A percentile compares a stretch with the other conserved stretches of the same genome.
Evolutionary conservation across 2,113 vertebrate species (phyloP).

Genomic region (Stigmatopora argus): DNA sequence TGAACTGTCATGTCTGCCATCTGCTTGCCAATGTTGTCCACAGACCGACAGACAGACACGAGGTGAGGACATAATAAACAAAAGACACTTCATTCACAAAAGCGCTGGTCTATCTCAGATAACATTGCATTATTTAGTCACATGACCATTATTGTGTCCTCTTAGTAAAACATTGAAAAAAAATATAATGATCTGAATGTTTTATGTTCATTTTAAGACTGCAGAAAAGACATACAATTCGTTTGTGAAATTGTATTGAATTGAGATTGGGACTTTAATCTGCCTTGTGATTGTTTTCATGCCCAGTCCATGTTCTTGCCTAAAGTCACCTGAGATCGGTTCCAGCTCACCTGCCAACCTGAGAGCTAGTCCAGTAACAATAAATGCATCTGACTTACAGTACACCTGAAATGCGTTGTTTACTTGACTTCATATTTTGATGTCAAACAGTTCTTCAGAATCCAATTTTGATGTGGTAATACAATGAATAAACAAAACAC

Average conservation of each 20-base stretch:
- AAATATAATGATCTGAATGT: conserved; percentile 25
- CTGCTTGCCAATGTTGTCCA: conserved; percentile 42
- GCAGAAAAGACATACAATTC: background rate
- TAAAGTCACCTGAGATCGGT: too few species aligned
- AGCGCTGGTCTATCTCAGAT: conserved; percentile 51
- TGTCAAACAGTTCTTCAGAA: too few species aligned
- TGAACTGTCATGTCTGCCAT: conserved; percentile 39
- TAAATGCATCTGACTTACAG: too few species aligned
- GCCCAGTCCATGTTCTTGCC: too few species aligned
- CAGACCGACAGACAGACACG: conserved; percentile 49
- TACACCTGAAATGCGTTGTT: too few species aligned
- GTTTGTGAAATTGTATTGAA: background rate
- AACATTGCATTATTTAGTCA: conserved; percentile 56
- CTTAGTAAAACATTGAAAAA: conserved; percentile 23
- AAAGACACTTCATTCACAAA: conserved; percentile 64
- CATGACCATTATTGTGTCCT: conserved; percentile 52
- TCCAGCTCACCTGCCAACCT: too few species aligned
- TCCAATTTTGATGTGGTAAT: too few species aligned
- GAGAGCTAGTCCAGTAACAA: too few species aligned
- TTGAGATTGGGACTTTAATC: background rate
- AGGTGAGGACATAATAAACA: conserved; percentile 36
- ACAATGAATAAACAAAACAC: background rate
- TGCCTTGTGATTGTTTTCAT: background rate
- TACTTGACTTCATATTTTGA: too few species aligned
- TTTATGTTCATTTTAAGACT: conserved; percentile 13